These are phyloP conservation scores for Thalassophryne amazonica DNA, from an alignment of 2,797 vertebrate species.

Conservation along the genomic window DNA sequence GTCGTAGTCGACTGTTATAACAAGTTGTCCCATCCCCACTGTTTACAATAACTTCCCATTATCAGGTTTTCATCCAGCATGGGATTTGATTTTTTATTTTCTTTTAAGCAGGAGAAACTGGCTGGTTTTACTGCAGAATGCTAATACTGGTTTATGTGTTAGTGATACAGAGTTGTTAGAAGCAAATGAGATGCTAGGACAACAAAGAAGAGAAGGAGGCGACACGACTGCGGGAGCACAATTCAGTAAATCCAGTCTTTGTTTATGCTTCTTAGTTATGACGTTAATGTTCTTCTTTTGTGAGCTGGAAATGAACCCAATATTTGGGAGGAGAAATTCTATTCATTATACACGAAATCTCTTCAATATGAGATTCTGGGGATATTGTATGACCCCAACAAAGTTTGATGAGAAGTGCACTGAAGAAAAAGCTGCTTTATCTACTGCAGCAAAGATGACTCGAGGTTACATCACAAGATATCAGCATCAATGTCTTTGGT, in stretches of 20 bases:
- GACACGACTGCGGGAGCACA: constrained; percentile 39
- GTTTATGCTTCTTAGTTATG: constrained; percentile 41
- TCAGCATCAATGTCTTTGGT: too few species aligned
- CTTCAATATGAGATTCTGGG: constrained; percentile 13
- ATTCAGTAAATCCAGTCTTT: constrained; percentile 42
- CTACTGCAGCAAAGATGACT: background rate
- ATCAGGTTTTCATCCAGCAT: constrained; percentile 21
- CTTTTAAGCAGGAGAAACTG: constrained; percentile 31
- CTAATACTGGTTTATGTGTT: constrained; percentile 30
- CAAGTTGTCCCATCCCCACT: too few species aligned
- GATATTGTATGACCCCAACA: constrained; percentile 7
- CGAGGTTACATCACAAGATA: too few species aligned
- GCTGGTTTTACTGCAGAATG: constrained; percentile 28
- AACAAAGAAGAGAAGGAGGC: constrained; percentile 31
- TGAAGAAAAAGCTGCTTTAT: background rate
- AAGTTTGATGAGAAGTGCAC: constrained; percentile 2
- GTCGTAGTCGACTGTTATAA: too few species aligned
- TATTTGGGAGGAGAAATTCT: constrained; percentile 38
- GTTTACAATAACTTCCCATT: constrained; percentile 30
- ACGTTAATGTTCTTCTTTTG: constrained; percentile 38
- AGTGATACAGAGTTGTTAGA: constrained; percentile 20
- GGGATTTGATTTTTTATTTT: too few species aligned
- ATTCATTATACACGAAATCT: constrained; percentile 30
- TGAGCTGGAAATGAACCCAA: constrained; percentile 42
- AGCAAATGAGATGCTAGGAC: constrained; percentile 35